Conservation (phyloP, 2,113 vertebrate species). For the Scortum barcoo region DNA sequence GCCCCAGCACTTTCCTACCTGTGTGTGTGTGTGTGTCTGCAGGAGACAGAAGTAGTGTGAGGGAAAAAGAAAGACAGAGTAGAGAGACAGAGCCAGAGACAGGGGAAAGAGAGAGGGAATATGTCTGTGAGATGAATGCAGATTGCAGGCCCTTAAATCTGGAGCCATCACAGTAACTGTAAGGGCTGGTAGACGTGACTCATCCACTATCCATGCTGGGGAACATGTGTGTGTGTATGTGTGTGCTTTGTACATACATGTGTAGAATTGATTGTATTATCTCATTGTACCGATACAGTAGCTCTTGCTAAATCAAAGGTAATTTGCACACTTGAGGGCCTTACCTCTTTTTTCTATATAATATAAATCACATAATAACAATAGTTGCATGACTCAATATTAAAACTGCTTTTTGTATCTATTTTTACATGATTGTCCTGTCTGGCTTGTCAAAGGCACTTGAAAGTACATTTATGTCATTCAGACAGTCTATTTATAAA, state of each 20-base stretch:
- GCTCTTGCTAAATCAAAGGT: conserved; percentile 19
- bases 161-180: conserved; percentile 70
- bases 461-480: neutral
- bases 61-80: conserved; percentile 29
- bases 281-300: conserved; percentile 5
- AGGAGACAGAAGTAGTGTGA: conserved; percentile 34
- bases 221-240: conserved; percentile 40
- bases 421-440: conserved; percentile 28
- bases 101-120: conserved; percentile 5
- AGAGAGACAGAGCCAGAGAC: conserved; percentile 1
- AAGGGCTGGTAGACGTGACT: conserved; percentile 74
- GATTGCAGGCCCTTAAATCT: conserved; percentile 67
- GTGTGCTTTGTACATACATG: conserved; percentile 33
- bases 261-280: conserved; percentile 25
- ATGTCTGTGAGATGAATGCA: conserved; percentile 69
- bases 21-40: conserved; percentile 23
- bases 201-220: conserved; percentile 58
- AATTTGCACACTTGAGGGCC: conserved; percentile 17
- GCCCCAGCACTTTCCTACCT: conserved; percentile 53
- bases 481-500: conserved; percentile 49
- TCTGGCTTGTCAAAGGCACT: conserved; percentile 23
- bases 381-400: conserved; percentile 14
- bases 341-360: neutral
- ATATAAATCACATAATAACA: conserved; percentile 3
- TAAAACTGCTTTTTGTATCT: conserved; percentile 15